phyloP scores from a whole-genome alignment of 1,140 invertebrate genomes.

The Sycophila sp. region DNA sequence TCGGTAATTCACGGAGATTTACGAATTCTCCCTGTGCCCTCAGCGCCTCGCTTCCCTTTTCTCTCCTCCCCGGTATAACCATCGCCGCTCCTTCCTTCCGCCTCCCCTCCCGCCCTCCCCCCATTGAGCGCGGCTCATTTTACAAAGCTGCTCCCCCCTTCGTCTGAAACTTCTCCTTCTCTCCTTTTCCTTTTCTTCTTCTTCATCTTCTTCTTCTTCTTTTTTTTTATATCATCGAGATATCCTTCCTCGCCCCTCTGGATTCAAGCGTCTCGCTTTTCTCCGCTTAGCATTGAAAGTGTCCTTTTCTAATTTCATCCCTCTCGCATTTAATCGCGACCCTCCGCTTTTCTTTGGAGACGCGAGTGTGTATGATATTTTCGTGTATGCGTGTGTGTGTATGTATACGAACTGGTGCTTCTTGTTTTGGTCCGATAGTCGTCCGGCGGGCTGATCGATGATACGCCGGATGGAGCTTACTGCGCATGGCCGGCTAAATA shows the following conservation, averaged over 20 bases:
- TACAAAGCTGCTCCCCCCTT: not conserved
- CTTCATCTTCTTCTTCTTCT: slow-evolving; percentile 9
- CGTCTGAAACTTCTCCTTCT: not conserved
- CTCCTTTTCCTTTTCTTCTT: slow-evolving; percentile 15
- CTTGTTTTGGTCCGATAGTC: slow-evolving; percentile 66
- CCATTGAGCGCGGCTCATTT: not conserved
- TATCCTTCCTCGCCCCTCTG: slow-evolving; percentile 23
- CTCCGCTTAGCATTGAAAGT: slow-evolving; percentile 7
- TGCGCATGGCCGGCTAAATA: slow-evolving; percentile 64
- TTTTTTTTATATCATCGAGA: not conserved
- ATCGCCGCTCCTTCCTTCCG: not conserved
- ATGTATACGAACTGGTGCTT: slow-evolving; percentile 55
- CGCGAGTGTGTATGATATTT: no score
- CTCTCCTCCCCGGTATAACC: no score
- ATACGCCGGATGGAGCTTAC: slow-evolving; percentile 58
- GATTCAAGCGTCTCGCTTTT: slow-evolving; percentile 34
- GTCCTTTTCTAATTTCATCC: slow-evolving; percentile 19
- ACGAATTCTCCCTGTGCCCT: slow-evolving; percentile 11
- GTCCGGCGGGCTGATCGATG: slow-evolving; percentile 64
- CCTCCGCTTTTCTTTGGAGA: slow-evolving; percentile 11
- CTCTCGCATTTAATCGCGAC: slow-evolving; percentile 27
- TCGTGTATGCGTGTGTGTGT: slow-evolving; percentile 16
- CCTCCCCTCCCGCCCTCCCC: slow-evolving; percentile 21
- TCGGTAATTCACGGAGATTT: slow-evolving; percentile 44
- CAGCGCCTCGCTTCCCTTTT: not conserved